phyloP scores from a whole-genome alignment of 2,888 invertebrate genomes.

The Calliopum simillimum region DNA sequence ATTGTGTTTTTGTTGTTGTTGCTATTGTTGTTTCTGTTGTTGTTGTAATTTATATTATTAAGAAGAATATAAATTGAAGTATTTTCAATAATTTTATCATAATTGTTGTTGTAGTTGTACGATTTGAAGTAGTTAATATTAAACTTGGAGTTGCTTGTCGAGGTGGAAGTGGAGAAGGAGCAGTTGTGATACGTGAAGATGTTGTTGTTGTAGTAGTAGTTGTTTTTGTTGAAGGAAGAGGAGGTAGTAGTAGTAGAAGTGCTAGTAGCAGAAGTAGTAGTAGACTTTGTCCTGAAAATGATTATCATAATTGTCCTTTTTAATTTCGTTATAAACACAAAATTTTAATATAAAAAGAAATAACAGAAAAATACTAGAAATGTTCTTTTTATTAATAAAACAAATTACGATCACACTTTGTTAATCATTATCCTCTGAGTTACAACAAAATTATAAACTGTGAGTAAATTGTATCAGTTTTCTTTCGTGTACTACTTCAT shows the following conservation, averaged over 20 bases:
- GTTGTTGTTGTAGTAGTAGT: conserved; percentile 52
- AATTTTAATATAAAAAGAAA: conserved; percentile 40
- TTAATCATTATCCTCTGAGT: no score
- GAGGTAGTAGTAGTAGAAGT: conserved; percentile 61
- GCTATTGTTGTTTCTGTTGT: conserved; percentile 44
- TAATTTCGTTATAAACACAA: conserved; percentile 44
- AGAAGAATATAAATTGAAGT: not conserved
- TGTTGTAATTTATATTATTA: conserved; percentile 41
- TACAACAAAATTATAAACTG: no score
- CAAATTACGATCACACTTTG: conserved; percentile 26
- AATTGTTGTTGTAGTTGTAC: conserved; percentile 51
- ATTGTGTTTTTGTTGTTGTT: conserved; percentile 42
- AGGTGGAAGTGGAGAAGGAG: conserved; percentile 51
- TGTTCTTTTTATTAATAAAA: conserved; percentile 45
- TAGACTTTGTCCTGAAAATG: conserved; percentile 67
- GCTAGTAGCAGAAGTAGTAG: conserved; percentile 64
- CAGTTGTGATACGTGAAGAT: conserved; percentile 57
- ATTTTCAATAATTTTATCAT: conserved; percentile 16
- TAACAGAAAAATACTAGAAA: conserved; percentile 39
- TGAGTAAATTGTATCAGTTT: not conserved
- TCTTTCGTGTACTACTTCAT: not conserved
- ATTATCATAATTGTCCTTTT: conserved; percentile 61
- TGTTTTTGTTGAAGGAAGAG: conserved; percentile 62
- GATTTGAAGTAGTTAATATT: conserved; percentile 39
- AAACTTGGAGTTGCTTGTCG: conserved; percentile 45